phyloP scores from a whole-genome alignment of 2,797 vertebrate species.

The Heteromormyrus szaboi region DNA sequence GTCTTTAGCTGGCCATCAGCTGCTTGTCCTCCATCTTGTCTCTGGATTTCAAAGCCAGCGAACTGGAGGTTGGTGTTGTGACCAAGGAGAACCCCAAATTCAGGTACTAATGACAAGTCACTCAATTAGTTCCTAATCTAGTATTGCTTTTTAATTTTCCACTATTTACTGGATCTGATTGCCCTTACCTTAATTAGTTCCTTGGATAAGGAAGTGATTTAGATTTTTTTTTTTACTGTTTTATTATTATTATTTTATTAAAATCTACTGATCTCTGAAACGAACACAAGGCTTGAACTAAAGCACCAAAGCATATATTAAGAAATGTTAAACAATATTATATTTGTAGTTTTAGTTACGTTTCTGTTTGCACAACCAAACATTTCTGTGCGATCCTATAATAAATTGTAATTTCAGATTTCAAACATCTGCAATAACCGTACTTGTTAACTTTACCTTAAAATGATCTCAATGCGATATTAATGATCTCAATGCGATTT shows the following conservation, averaged over 20 bases:
- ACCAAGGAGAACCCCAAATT: conserved; percentile 64
- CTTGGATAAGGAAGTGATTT: background rate
- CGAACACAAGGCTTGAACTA: background rate
- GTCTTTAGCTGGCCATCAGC: conserved; percentile 58
- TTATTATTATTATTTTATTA: background rate
- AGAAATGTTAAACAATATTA: background rate
- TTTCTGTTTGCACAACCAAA: background rate
- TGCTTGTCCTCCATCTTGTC: conserved; percentile 63
- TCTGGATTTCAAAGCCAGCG: conserved; percentile 60
- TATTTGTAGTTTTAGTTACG: background rate
- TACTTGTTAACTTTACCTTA: background rate
- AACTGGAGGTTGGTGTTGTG: conserved; percentile 64
- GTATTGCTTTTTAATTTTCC: background rate
- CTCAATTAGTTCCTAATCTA: background rate
- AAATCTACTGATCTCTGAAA: background rate
- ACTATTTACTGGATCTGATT: background rate
- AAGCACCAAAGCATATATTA: background rate
- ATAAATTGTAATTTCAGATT: background rate
- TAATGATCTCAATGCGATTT: too few relatives aligned
- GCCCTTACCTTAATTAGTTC: background rate
- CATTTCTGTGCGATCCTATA: background rate
- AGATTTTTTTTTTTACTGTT: background rate
- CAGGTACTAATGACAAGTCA: conserved; percentile 47
- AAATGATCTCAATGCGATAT: background rate
- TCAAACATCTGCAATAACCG: background rate